Base-by-base conservation (phyloP, 2,113 vertebrate species). In the Megaceryle maxima region DNA sequence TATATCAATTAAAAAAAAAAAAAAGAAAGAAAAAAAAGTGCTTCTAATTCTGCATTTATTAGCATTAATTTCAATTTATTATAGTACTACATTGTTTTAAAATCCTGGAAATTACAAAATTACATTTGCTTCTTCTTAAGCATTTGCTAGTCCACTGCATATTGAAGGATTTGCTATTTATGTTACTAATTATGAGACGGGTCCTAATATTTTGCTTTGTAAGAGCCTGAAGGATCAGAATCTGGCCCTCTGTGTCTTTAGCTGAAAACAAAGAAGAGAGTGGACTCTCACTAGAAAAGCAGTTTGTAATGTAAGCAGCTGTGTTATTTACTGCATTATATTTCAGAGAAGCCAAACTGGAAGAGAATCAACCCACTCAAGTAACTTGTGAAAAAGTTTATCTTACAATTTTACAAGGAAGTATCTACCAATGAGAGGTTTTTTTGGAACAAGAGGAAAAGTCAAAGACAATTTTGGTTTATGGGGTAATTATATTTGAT, bases 21-120 rank as follows among this genome's bases (percentile, higher is more conserved):
- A 39, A 63, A 22, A 41, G 26, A 50, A 56, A 31, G 78, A 91
- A 84, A 37, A 37, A 39, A 63, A 22, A 41, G 26, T 46, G 46
- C 46, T 46, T 20, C 9, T 26, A 48, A 59, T 60, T 76, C 15
- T 93, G 56, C 6, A 10, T 91, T 90, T 77, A 35, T 39, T 87
- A 56, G 33, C 31, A 55, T 94, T 96, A 88, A 56, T 97, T 96
- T 83, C 9, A 48, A 28, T 94, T 74, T 85, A n/a, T 53, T 43
- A 70, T 37, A 29, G 79, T 72, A 75, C 9, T 78, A 48, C 5
- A 22, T 3, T 15, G 11, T 43, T 91, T 90, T 64, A 39, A 56
- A 89, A 82, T 19, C 2, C 13, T 55, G 7, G 10, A 78, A 76
- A 68, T 13, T 10, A 55, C 20, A 75, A 17, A 26, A 51, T 51